Percentiles rank a stretch among this genome's conserved stretches.
These are phyloP conservation scores for Callinectes sapidus DNA, from an alignment of 2,888 invertebrate genomes.

Conservation along the genomic window DNA sequence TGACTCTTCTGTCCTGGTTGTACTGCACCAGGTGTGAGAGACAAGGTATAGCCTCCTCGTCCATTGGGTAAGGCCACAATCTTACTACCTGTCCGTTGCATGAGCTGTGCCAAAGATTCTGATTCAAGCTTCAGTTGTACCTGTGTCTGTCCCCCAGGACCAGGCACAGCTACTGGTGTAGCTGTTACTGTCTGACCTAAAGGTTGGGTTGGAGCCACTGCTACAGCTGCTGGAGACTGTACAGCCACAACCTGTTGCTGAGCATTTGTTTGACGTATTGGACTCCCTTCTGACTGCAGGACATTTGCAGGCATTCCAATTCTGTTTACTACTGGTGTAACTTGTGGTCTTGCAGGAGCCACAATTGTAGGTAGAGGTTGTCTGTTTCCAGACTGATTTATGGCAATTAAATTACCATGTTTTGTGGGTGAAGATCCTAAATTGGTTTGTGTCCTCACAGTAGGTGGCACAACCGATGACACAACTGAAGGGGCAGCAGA, in stretches of 20 bases:
- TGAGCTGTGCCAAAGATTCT: constrained; percentile 61
- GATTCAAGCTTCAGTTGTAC: constrained; percentile 59
- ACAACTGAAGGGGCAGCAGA: constrained; percentile 60
- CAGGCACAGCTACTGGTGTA: constrained; percentile 52
- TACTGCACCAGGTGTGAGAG: constrained; percentile 65
- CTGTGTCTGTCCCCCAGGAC: constrained; percentile 62
- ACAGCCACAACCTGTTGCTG: constrained; percentile 49
- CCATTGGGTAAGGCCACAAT: constrained; percentile 72
- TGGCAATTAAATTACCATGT: constrained; percentile 39
- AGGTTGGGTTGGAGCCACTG: constrained; percentile 45
- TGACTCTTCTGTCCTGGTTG: constrained; percentile 60
- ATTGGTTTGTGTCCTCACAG: constrained; percentile 40
- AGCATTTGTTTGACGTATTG: constrained; percentile 16
- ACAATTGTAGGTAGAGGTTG: constrained; percentile 32
- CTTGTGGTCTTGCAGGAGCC: constrained; percentile 50
- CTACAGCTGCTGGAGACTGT: constrained; percentile 46
- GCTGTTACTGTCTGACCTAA: constrained; percentile 53
- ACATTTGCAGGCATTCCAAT: constrained; percentile 35
- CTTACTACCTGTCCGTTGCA: constrained; percentile 67
- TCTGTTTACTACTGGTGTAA: constrained; percentile 53
- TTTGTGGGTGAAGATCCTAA: constrained; percentile 44
- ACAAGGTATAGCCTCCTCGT: constrained; percentile 70
- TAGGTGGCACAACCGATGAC: constrained; percentile 58
- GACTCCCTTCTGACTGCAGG: constrained; percentile 22
- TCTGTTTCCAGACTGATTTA: constrained; percentile 40